A percentile compares a stretch with the other conserved stretches of the same genome.
Evolutionary conservation across 23 tunicate genomes (phyloP).

Genomic region (Corella eumyota): DNA sequence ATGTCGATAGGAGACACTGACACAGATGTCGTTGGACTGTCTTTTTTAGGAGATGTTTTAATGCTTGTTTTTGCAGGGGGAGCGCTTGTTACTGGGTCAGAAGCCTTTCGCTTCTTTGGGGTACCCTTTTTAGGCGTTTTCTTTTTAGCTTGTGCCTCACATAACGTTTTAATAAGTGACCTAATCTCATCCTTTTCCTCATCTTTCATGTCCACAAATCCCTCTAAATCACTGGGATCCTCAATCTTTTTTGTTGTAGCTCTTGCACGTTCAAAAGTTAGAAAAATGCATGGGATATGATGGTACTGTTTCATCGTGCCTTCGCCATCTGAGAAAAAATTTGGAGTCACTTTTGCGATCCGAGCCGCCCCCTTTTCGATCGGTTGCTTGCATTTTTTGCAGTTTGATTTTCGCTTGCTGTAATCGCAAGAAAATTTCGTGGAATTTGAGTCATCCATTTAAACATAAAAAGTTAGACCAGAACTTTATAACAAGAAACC

Average conservation of each 20-base stretch:
- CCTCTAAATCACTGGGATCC: constrained; percentile 72
- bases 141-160: constrained; percentile 8
- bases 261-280: constrained; percentile 55
- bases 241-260: constrained; percentile 90
- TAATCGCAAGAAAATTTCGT: constrained; percentile 76
- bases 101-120: constrained; percentile 27
- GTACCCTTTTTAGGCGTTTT: constrained; percentile 21
- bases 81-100: constrained; percentile 1
- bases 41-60: not conserved
- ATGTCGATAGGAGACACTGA: not conserved
- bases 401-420: constrained; percentile 74
- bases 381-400: constrained; percentile 93
- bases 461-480: too few species aligned
- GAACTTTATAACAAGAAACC: too few species aligned
- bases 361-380: constrained; percentile 75
- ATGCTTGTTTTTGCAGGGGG: constrained; percentile 17
- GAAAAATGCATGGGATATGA: constrained; percentile 81
- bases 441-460: too few species aligned
- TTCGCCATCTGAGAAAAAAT: constrained; percentile 78
- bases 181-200: constrained; percentile 67
- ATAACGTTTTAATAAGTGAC: constrained; percentile 11
- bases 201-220: constrained; percentile 82
- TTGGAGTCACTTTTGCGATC: constrained; percentile 83
- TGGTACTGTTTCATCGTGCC: constrained; percentile 84
- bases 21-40: not conserved